Conservation (phyloP, 1,140 invertebrate species). For the Drosophila setifemur region DNA sequence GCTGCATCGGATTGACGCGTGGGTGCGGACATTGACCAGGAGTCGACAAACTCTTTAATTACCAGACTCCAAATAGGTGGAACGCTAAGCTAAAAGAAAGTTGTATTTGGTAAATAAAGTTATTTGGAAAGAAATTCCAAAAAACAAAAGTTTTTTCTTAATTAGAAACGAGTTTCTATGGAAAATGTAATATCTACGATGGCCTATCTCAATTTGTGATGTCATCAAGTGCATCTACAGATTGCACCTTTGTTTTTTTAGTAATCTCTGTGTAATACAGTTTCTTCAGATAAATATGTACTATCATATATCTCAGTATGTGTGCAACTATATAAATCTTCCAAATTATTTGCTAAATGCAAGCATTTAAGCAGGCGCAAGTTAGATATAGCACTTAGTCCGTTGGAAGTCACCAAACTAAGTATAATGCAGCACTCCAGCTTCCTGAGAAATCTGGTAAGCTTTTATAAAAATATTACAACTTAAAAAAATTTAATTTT, state of each 20-base stretch:
- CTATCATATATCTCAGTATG: background rate
- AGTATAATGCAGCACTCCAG: conserved; percentile 22
- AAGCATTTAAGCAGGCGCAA: background rate
- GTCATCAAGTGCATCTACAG: conserved; percentile 4
- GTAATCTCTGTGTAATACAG: background rate
- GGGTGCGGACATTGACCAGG: conserved; percentile 30
- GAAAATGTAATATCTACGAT: too few species aligned
- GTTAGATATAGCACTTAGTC: conserved; percentile 18
- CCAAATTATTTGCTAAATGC: background rate
- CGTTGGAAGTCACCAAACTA: too few species aligned
- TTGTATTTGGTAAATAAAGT: background rate
- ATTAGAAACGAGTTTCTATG: too few species aligned
- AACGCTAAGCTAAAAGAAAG: conserved; percentile 10
- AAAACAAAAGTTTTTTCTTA: too few species aligned
- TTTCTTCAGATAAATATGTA: background rate
- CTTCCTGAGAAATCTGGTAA: conserved; percentile 31
- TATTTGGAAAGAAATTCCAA: too few species aligned
- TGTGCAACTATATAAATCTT: background rate
- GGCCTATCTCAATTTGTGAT: background rate
- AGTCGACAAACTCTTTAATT: conserved; percentile 16
- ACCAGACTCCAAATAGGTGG: background rate
- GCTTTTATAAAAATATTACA: background rate
- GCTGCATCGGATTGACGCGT: conserved; percentile 11
- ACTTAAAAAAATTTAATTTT: background rate
- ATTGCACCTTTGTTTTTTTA: too few species aligned